Evolutionary conservation across 2,888 invertebrate genomes (phyloP).

Genomic region (Leucoma salicis): DNA sequence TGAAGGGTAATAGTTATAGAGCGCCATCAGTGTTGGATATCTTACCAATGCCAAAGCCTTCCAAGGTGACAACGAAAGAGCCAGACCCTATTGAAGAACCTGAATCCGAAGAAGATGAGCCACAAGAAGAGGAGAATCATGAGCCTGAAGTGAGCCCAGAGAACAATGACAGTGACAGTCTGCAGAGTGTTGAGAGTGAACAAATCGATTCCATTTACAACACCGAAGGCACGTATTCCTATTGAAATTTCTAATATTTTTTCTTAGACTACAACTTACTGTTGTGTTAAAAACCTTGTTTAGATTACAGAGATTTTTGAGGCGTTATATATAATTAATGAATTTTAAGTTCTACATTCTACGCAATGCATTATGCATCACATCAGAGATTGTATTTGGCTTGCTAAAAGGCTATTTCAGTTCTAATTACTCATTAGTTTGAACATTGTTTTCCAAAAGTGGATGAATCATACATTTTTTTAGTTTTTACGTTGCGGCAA

Average conservation of each 20-base stretch:
- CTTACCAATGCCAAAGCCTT: slow-evolving; percentile 64
- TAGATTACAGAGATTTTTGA: too few species aligned
- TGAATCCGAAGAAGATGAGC: slow-evolving; percentile 36
- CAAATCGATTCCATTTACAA: slow-evolving; percentile 84
- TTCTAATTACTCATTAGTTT: too few species aligned
- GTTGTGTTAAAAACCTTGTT: too few species aligned
- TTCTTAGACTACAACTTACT: background rate
- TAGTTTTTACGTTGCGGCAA: too few species aligned
- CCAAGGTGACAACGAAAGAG: slow-evolving; percentile 5
- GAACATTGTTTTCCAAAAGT: too few species aligned
- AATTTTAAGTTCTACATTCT: too few species aligned
- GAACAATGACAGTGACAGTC: slow-evolving; percentile 66
- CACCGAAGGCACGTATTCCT: slow-evolving; percentile 65
- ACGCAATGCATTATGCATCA: too few species aligned
- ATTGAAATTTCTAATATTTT: background rate
- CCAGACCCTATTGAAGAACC: slow-evolving; percentile 34
- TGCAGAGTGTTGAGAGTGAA: slow-evolving; percentile 88
- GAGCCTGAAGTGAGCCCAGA: slow-evolving; percentile 38
- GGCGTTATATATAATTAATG: too few species aligned
- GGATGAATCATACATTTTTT: too few species aligned
- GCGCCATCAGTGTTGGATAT: slow-evolving; percentile 86
- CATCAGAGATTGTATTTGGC: too few species aligned
- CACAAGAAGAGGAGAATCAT: slow-evolving; percentile 1
- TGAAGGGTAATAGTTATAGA: slow-evolving; percentile 70
- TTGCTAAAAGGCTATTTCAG: too few species aligned